Conservation (phyloP, 1,140 invertebrate genomes). For the Xylocopa sonorina region DNA sequence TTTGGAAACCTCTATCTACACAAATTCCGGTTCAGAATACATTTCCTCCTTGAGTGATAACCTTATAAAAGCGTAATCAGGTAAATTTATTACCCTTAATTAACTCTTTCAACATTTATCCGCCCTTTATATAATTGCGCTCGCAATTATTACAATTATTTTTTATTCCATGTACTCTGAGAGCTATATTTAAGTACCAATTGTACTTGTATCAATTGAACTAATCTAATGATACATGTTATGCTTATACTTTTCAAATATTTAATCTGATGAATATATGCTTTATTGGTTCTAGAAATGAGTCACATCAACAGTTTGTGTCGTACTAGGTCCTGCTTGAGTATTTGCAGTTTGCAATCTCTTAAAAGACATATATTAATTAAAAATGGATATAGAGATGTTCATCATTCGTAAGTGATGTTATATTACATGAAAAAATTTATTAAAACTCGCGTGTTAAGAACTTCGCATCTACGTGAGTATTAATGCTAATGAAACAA, state of each 20-base stretch:
- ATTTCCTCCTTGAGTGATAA: background rate
- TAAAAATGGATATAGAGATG: conserved; percentile 26
- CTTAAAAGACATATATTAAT: conserved; percentile 19
- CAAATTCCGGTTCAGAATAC: background rate
- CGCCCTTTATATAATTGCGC: background rate
- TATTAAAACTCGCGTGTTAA: conserved; percentile 83
- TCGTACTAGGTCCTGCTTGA: conserved; percentile 13
- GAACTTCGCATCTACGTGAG: background rate
- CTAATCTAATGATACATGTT: background rate
- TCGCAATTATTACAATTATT: background rate
- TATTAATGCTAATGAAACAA: conserved; percentile 20
- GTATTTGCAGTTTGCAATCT: background rate
- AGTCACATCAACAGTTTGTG: conserved; percentile 1
- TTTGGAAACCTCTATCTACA: too few relatives aligned
- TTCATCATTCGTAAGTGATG: conserved; percentile 62
- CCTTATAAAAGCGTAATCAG: background rate
- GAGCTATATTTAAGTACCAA: background rate
- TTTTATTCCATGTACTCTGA: background rate
- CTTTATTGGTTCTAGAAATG: background rate
- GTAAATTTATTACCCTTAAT: background rate
- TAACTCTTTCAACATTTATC: background rate
- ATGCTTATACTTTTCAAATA: background rate
- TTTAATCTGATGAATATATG: background rate
- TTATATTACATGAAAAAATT: conserved; percentile 81
- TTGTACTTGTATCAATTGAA: background rate